Conservation (phyloP, 1,140 invertebrate genomes). For the Potamilus streckersoni region DNA sequence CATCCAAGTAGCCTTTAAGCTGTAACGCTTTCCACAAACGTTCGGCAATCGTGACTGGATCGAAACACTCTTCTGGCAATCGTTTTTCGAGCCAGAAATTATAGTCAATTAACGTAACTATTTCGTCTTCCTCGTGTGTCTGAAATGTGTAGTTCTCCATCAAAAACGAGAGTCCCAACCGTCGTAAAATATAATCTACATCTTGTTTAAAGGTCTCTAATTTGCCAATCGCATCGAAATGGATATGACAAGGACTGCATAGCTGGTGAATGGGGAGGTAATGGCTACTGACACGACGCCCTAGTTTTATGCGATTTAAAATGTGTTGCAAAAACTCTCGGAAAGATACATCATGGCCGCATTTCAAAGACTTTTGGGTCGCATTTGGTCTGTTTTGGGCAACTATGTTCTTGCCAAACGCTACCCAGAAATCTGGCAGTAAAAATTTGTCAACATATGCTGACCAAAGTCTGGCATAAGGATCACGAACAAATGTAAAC, state of each 20-base stretch:
- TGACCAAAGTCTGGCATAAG: constrained; percentile 34
- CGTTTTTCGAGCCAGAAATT: constrained; percentile 3
- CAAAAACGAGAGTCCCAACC: constrained; percentile 2
- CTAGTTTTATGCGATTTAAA: no score
- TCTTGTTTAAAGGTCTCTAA: constrained; percentile 28
- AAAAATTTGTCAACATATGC: constrained; percentile 41
- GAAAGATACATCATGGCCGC: constrained; percentile 6
- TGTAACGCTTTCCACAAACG: constrained; percentile 22
- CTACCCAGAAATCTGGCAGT: constrained; percentile 32
- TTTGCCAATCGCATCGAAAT: constrained; percentile 26
- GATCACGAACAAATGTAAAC: constrained; percentile 35
- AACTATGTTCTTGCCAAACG: constrained; percentile 5
- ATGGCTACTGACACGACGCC: background rate
- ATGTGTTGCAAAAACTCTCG: constrained; percentile 4
- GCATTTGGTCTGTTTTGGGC: background rate
- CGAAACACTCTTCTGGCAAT: background rate
- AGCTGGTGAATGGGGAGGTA: background rate
- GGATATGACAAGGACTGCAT: constrained; percentile 25
- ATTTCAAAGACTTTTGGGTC: background rate
- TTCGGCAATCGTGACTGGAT: background rate
- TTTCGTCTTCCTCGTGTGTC: background rate
- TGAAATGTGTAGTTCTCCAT: background rate
- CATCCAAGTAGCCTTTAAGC: constrained; percentile 5
- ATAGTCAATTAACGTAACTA: background rate
- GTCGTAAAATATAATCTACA: constrained; percentile 12